Conservation (phyloP, 2,888 invertebrate species). For the Dicroscelio sp. region DNA sequence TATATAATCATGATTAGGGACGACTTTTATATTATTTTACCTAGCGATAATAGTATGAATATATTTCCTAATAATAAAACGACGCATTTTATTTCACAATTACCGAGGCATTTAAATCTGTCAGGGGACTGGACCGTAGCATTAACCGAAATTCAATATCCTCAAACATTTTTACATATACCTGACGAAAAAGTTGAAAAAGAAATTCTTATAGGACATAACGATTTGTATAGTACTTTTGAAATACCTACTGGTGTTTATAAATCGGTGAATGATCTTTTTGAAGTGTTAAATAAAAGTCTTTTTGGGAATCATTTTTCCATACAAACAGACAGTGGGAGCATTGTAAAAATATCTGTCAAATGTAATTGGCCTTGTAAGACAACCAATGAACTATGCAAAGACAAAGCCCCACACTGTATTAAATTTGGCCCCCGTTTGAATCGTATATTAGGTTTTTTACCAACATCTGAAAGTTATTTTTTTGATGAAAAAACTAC, state of each 20-base stretch:
- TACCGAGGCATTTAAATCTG: not conserved
- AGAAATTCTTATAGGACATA: slow-evolving; percentile 22
- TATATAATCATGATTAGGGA: slow-evolving; percentile 5
- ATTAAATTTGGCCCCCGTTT: not conserved
- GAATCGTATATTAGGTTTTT: not conserved
- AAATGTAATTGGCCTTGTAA: not conserved
- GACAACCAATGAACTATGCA: not conserved
- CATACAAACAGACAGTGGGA: slow-evolving; percentile 33
- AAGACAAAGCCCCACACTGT: not conserved
- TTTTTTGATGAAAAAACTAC: not conserved
- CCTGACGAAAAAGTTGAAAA: not conserved
- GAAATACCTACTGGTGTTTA: slow-evolving; percentile 26
- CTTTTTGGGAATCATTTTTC: slow-evolving; percentile 77
- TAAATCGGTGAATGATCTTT: not conserved
- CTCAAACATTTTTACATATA: slow-evolving; percentile 19
- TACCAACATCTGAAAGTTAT: not conserved
- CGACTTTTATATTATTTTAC: slow-evolving; percentile 16
- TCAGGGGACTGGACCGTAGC: not conserved
- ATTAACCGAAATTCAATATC: not conserved
- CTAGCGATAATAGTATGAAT: slow-evolving; percentile 21
- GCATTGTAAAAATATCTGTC: slow-evolving; percentile 13
- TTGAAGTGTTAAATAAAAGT: not conserved
- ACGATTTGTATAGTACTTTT: not conserved
- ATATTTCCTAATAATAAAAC: slow-evolving; percentile 16
- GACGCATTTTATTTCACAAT: not conserved